phyloP scores from a whole-genome alignment of 1,140 invertebrate species.

The Cydia strobilella region DNA sequence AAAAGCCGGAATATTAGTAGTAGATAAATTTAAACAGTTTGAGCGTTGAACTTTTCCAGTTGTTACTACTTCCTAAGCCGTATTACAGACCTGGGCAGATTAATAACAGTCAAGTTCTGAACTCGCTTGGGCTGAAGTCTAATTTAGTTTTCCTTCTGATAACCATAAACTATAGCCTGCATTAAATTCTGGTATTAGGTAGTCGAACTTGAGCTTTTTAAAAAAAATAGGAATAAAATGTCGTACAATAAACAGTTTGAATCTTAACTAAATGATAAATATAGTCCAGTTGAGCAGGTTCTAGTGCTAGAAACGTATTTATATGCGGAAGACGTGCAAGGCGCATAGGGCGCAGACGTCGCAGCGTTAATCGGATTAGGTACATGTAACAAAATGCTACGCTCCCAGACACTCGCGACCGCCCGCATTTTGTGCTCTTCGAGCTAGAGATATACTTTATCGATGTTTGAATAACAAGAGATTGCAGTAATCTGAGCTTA shows the following conservation, averaged over 20 bases:
- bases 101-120: no score
- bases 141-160: no score
- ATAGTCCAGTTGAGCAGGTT: background rate
- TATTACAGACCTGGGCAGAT: no score
- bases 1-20: no score
- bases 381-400: slow-evolving; percentile 74
- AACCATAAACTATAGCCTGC: no score
- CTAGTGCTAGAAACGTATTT: slow-evolving; percentile 54
- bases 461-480: slow-evolving; percentile 12
- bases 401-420: slow-evolving; percentile 51
- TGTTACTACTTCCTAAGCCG: no score
- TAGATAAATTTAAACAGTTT: no score
- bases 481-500: background rate
- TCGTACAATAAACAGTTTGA: slow-evolving; percentile 31
- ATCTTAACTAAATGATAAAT: slow-evolving; percentile 44
- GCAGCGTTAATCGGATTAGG: slow-evolving; percentile 66
- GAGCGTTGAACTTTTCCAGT: no score
- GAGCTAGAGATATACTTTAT: slow-evolving; percentile 8
- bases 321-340: slow-evolving; percentile 63
- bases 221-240: no score
- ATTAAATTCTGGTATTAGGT: no score
- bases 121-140: no score
- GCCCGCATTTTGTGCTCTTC: slow-evolving; percentile 46
- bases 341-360: slow-evolving; percentile 60
- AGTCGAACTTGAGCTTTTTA: no score